These are phyloP conservation scores for Uropetala carovei DNA, from an alignment of 2,888 invertebrate genomes.

Conservation along the genomic window DNA sequence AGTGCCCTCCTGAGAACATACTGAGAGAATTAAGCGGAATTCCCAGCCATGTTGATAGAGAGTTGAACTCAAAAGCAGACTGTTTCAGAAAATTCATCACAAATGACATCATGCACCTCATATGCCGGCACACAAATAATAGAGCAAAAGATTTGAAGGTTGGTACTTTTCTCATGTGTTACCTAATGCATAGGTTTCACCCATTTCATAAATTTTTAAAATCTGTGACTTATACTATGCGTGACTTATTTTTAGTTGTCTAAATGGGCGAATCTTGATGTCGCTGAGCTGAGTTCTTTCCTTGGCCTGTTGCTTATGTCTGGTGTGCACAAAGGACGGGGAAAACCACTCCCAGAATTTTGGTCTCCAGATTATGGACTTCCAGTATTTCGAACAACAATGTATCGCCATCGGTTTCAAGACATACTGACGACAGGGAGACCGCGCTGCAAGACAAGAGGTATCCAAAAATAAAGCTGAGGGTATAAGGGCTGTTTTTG, in stretches of 20 bases:
- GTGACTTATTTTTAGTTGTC: no score
- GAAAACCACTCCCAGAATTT: conserved; percentile 4
- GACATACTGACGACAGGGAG: neutral
- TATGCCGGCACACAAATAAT: neutral
- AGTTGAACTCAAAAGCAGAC: neutral
- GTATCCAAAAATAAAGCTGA: neutral
- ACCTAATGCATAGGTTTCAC: no score
- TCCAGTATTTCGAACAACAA: conserved; percentile 9
- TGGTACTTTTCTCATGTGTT: no score
- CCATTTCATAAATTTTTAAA: no score
- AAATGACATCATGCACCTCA: neutral
- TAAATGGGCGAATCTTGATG: no score
- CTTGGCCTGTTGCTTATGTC: neutral
- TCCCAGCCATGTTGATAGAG: neutral
- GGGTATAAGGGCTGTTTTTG: conserved; percentile 1
- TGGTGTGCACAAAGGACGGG: conserved; percentile 2
- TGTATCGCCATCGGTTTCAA: conserved; percentile 19
- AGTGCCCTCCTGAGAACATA: neutral
- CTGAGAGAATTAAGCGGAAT: neutral
- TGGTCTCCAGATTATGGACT: conserved; percentile 18
- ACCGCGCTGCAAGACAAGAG: neutral
- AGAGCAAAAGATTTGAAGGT: neutral
- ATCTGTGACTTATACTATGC: no score
- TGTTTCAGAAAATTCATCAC: neutral
- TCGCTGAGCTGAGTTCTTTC: neutral